A percentile compares a stretch with the other conserved stretches of the same genome.
phyloP scores from a whole-genome alignment of 1,140 invertebrate genomes.

The Pogonomyrmex barbatus region DNA sequence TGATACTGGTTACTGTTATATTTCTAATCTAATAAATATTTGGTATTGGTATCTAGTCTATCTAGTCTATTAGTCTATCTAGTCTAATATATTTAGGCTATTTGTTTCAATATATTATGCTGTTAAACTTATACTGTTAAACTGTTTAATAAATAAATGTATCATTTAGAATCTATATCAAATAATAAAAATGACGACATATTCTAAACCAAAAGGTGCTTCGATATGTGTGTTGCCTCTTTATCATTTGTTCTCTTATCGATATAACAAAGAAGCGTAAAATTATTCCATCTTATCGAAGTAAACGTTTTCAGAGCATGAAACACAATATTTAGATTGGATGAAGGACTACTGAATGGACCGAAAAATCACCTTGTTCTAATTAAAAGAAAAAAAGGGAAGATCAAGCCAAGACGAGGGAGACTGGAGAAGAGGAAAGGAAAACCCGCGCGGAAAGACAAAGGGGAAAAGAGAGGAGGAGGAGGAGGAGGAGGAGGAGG shows the following conservation, averaged over 20 bases:
- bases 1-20: background rate
- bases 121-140: too few species aligned
- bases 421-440: too few species aligned
- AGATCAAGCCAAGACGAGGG: background rate
- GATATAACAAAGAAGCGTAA: background rate
- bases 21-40: background rate
- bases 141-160: background rate
- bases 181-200: background rate
- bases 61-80: too few species aligned
- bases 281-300: background rate
- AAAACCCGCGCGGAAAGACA: background rate
- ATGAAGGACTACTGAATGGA: background rate
- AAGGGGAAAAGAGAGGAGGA: too few species aligned
- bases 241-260: too few species aligned
- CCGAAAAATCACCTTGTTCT: constrained; percentile 52
- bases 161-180: background rate
- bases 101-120: background rate
- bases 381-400: constrained; percentile 46
- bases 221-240: background rate
- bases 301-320: background rate
- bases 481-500: too few species aligned
- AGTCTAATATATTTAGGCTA: too few species aligned
- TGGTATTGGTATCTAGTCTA: background rate
- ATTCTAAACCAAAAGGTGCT: background rate
- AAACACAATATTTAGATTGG: background rate